Evolutionary conservation across 2,888 invertebrate species (phyloP).

Genomic region (Hartigia nigra): DNA sequence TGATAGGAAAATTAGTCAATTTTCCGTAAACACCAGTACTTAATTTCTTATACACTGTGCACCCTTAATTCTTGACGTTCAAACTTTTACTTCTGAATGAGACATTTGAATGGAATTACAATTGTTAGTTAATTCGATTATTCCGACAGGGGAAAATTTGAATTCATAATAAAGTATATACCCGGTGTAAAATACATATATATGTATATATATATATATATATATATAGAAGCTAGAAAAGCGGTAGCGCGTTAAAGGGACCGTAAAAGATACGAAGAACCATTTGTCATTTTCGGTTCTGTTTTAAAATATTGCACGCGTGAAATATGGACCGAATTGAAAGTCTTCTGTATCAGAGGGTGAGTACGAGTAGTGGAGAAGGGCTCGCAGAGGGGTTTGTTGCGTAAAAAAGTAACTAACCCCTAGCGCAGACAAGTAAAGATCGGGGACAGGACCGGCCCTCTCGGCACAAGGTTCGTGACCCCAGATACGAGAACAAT

Average conservation of each 20-base stretch:
- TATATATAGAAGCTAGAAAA: neutral
- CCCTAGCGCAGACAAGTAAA: slow-evolving; percentile 34
- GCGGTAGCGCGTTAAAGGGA: slow-evolving; percentile 2
- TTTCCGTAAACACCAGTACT: neutral
- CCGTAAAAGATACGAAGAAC: slow-evolving; percentile 23
- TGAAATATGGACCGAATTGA: slow-evolving; percentile 55
- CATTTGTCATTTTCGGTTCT: slow-evolving; percentile 47
- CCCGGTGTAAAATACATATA: neutral
- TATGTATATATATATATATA: no score
- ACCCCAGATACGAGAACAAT: slow-evolving; percentile 47
- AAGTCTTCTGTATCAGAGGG: slow-evolving; percentile 40
- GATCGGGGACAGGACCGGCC: slow-evolving; percentile 21
- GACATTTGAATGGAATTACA: neutral
- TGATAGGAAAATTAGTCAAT: neutral
- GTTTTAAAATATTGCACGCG: slow-evolving; percentile 50
- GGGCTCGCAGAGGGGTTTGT: slow-evolving; percentile 29
- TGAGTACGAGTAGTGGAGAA: slow-evolving; percentile 14
- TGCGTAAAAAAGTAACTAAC: slow-evolving; percentile 29
- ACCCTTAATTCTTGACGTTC: neutral
- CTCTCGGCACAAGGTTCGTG: slow-evolving; percentile 29
- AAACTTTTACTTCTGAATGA: neutral
- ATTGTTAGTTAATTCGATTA: neutral
- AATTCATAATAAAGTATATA: neutral
- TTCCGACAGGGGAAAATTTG: neutral
- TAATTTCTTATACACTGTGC: neutral